These are phyloP conservation scores for Phengaris alcon DNA, from an alignment of 2,888 invertebrate genomes.

Conservation along the genomic window DNA sequence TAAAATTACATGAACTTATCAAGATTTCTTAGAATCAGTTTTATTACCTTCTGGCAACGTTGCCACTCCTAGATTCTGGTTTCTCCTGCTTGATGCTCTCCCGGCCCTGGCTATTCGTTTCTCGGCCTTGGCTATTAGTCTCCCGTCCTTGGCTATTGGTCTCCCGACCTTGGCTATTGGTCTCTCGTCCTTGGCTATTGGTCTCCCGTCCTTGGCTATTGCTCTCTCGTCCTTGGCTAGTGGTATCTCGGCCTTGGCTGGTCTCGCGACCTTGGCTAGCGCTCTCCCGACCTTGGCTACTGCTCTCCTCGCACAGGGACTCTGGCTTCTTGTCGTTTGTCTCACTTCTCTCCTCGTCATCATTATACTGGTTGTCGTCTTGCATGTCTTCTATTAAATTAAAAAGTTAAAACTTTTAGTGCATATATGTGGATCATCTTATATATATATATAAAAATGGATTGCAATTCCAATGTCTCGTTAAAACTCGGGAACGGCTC, in stretches of 20 bases:
- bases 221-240: background rate
- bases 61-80: slow-evolving; percentile 43
- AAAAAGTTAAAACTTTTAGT: background rate
- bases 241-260: background rate
- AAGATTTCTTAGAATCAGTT: background rate
- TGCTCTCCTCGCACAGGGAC: slow-evolving; percentile 7
- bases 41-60: slow-evolving; percentile 52
- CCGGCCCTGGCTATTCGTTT: background rate
- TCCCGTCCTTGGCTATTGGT: background rate
- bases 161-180: background rate
- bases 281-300: slow-evolving; percentile 29
- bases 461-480: no score
- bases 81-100: slow-evolving; percentile 36
- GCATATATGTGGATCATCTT: background rate
- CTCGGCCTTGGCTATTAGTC: slow-evolving; percentile 30
- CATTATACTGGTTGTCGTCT: slow-evolving; percentile 33
- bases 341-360: slow-evolving; percentile 34
- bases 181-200: background rate
- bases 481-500: no score
- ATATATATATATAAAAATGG: no score
- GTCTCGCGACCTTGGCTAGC: slow-evolving; percentile 40
- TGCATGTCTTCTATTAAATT: slow-evolving; percentile 31
- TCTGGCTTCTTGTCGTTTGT: slow-evolving; percentile 29
- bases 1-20: no score
- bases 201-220: background rate